These are phyloP conservation scores for Drosophila vallismaia DNA, from an alignment of 2,888 invertebrate species.

Conservation along the genomic window DNA sequence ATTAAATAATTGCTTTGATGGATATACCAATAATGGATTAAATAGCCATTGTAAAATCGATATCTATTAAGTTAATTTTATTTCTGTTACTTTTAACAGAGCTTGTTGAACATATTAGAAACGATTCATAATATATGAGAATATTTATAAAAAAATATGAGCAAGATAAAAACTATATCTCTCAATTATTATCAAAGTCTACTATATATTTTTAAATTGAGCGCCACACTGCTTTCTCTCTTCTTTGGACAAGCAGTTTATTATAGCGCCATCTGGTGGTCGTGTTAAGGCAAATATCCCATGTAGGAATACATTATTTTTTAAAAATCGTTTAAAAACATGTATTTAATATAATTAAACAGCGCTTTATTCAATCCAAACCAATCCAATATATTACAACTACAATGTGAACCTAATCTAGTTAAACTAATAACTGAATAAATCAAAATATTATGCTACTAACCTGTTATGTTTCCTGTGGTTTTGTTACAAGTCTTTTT, in stretches of 20 bases:
- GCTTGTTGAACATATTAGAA: no score
- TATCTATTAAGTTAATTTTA: not conserved
- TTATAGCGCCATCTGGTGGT: not conserved
- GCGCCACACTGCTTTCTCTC: not conserved
- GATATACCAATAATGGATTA: not conserved
- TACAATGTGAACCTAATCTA: no score
- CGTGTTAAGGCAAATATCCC: not conserved
- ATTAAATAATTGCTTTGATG: not conserved
- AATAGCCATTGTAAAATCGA: not conserved
- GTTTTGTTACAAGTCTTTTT: conserved; percentile 68
- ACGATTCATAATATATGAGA: no score
- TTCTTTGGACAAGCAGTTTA: not conserved
- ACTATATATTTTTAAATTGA: not conserved
- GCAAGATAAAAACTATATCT: no score
- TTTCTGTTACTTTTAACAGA: not conserved
- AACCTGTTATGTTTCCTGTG: conserved; percentile 72
- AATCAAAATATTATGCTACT: not conserved
- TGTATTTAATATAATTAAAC: no score
- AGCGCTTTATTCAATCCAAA: no score
- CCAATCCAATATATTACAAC: no score
- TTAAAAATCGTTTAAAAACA: no score
- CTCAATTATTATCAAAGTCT: no score
- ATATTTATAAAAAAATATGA: no score
- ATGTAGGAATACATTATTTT: not conserved
- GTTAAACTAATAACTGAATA: no score